phyloP scores from a whole-genome alignment of 2,888 invertebrate genomes.

The Petrolisthes cinctipes region DNA sequence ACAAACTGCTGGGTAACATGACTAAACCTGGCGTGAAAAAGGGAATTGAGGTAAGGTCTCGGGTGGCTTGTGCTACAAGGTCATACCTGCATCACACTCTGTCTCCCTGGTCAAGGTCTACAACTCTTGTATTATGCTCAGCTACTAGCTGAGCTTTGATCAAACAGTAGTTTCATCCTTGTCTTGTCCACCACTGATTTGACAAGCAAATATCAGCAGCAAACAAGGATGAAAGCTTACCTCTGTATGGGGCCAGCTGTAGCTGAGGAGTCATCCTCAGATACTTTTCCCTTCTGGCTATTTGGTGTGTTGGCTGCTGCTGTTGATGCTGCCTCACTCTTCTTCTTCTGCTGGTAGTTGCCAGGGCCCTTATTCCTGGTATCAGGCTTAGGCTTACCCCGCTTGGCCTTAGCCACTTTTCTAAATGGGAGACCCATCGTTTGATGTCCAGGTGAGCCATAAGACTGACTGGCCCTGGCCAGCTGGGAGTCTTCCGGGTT shows the following conservation, averaged over 20 bases:
- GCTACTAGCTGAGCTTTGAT: neutral
- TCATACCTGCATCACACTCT: neutral
- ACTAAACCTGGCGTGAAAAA: neutral
- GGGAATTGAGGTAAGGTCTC: no score
- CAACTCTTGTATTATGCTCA: neutral
- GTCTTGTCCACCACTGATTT: neutral
- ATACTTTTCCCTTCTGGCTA: conserved; percentile 18
- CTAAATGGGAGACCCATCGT: neutral
- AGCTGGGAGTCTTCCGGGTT: conserved; percentile 12
- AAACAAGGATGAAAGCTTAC: conserved; percentile 35
- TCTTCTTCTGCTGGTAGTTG: conserved; percentile 6
- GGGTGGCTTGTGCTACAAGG: neutral
- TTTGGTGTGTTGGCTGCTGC: conserved; percentile 28
- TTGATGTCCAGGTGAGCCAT: conserved; percentile 7
- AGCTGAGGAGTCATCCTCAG: conserved; percentile 35
- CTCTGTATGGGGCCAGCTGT: conserved; percentile 39
- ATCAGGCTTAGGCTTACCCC: conserved; percentile 22
- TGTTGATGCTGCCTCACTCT: conserved; percentile 12
- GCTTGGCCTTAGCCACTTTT: neutral
- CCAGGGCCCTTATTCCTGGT: neutral
- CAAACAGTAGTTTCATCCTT: neutral
- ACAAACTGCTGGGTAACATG: neutral
- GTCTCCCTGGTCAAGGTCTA: neutral
- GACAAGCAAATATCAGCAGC: neutral
- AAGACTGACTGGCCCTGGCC: conserved; percentile 19